Conservation (phyloP, 1,140 invertebrate genomes). For the Adoxophyes honmai region DNA sequence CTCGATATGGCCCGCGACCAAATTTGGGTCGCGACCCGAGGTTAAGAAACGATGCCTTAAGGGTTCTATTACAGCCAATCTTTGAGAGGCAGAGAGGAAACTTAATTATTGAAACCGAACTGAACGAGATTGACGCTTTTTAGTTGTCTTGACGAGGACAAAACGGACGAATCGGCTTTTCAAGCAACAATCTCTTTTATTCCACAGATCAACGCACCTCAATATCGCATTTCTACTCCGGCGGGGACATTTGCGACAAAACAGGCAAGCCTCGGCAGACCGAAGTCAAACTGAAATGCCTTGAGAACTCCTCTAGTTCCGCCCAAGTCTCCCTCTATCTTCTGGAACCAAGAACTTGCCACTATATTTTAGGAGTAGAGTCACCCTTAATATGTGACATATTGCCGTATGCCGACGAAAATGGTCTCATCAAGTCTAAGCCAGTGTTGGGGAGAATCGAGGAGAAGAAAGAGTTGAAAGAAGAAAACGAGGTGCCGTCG, state of each 20-base stretch:
- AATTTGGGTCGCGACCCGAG: too few species aligned
- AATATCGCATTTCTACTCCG: slow-evolving; percentile 92
- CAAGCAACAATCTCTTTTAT: neutral
- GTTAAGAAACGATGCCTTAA: too few species aligned
- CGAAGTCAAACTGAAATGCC: slow-evolving; percentile 92
- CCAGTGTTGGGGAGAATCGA: slow-evolving; percentile 18
- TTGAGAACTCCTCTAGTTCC: slow-evolving; percentile 81
- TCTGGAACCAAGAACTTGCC: slow-evolving; percentile 92
- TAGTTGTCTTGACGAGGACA: neutral
- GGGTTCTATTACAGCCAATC: too few species aligned
- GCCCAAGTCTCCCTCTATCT: slow-evolving; percentile 92
- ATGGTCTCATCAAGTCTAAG: slow-evolving; percentile 78
- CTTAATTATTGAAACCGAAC: too few species aligned
- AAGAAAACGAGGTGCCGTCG: slow-evolving; percentile 25
- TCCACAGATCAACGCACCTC: slow-evolving; percentile 79
- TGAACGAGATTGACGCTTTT: too few species aligned
- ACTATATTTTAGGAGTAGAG: slow-evolving; percentile 95
- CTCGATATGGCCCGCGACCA: too few species aligned
- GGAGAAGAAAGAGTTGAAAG: slow-evolving; percentile 22
- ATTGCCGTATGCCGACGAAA: slow-evolving; percentile 84
- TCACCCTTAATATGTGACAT: slow-evolving; percentile 93
- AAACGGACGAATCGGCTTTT: too few species aligned
- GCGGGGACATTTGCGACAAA: slow-evolving; percentile 91
- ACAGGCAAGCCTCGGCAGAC: slow-evolving; percentile 88
- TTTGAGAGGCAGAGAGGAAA: too few species aligned